Evolutionary conservation across 2,888 invertebrate species (phyloP), one percentile per base, ranked within the genome.

Genomic region (Lomographa bimaculata): DNA sequence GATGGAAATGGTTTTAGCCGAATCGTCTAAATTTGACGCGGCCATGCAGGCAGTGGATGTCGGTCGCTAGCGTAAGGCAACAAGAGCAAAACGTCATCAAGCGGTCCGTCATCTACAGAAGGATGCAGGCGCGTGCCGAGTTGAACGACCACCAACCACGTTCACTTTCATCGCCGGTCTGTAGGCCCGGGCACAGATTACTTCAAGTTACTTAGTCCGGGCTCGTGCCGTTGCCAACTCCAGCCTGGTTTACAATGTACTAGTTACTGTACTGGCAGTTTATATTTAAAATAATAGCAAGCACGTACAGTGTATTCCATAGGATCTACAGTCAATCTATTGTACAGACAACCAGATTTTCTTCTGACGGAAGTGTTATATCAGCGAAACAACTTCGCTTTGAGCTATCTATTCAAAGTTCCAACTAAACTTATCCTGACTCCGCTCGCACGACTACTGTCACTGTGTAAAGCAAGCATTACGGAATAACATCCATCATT

Each of bases 81-180:
- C 55, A 60, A 71, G 62, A 71, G 63, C 65, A 67, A 65, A 75
- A 69, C 67, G 71, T 62, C 63, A 69, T 69, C 60, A 54, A 70
- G 67, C 32, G 39, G 43, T 35, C 44, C 46, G 50, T 50, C 47
- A 51, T 46, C 46, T 21, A 34, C 41, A 25, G 46, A 46, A 71
- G 71, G 73, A 73, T 69, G 73, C 70, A 71, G 79, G 80, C 86
- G 87, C 87, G 87, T 87, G 87, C 87, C 84, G 86, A 74, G 87
- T 87, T 87, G 85, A 89, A 87, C 83, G 87, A 89, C 87, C 87
- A 85, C 63, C 66, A 63, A 66, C 68, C 69, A 72, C 69, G 64
- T 87, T 87, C 87, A 87, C 87, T 89, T 87, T 87, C 87, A 77
- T 77, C 68, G 66, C 63, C 72, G 69, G 72, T 70, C 70, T 71